A percentile compares a stretch with the other conserved stretches of the same genome.
Evolutionary conservation across 2,797 vertebrate species (phyloP).

Genomic region (Lepilemur ruficaudatus): DNA sequence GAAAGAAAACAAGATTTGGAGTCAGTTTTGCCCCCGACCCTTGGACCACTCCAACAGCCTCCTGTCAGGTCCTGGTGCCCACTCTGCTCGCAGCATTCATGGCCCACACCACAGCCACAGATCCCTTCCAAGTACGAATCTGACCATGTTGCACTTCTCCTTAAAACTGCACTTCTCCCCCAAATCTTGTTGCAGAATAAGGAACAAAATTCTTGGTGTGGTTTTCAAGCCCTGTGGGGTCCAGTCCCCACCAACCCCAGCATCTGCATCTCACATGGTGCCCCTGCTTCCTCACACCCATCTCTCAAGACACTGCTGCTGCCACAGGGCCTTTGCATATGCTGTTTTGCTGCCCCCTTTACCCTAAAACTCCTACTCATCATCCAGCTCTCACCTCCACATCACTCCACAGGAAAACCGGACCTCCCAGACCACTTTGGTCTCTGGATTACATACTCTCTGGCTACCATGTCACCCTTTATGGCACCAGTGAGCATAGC

Average conservation of each 20-base stretch:
- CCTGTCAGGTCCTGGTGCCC: not conserved
- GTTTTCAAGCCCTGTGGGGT: not conserved
- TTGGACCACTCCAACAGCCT: not conserved
- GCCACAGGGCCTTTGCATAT: not conserved
- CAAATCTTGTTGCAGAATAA: not conserved
- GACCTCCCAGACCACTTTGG: not conserved
- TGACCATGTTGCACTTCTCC: not conserved
- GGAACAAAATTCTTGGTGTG: not conserved
- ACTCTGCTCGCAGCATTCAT: not conserved
- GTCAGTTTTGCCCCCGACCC: not conserved
- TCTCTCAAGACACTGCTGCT: not conserved
- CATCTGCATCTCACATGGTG: accelerated
- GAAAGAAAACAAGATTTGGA: not conserved
- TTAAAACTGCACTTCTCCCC: too few species aligned
- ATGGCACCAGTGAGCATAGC: not conserved
- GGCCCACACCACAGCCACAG: not conserved
- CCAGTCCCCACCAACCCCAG: not conserved
- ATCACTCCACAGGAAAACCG: not conserved
- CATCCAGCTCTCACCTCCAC: not conserved
- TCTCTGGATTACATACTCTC: not conserved
- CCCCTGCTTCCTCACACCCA: not conserved
- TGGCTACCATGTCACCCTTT: not conserved
- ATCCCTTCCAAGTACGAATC: not conserved
- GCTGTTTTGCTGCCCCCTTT: not conserved
- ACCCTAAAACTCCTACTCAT: not conserved